These are phyloP conservation scores for Nesidiocoris tenuis DNA, from an alignment of 2,888 invertebrate genomes.

Conservation along the genomic window DNA sequence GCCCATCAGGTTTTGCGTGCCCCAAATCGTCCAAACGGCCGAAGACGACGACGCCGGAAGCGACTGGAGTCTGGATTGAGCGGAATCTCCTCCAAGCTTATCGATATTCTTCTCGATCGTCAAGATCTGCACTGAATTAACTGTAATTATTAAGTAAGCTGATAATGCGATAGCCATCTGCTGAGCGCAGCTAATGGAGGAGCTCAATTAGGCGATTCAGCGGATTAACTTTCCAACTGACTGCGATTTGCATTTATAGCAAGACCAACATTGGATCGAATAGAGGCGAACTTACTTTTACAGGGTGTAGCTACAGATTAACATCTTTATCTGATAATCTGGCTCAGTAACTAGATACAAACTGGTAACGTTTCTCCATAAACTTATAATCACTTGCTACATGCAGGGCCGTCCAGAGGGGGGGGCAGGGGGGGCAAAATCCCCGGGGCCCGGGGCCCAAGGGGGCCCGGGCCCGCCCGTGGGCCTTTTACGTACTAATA, in stretches of 20 bases:
- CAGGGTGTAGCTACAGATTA: no score
- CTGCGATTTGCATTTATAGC: not conserved
- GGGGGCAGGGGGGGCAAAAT: no score
- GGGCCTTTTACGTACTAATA: no score
- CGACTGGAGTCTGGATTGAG: slow-evolving; percentile 46
- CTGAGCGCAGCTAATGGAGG: not conserved
- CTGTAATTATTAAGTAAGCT: not conserved
- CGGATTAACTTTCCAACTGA: not conserved
- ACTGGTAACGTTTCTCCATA: no score
- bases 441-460: no score
- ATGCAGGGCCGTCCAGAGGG: no score
- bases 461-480: no score
- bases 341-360: no score
- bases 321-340: no score
- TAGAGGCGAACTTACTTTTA: no score
- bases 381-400: no score
- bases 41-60: slow-evolving; percentile 44
- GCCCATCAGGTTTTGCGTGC: slow-evolving; percentile 33
- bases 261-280: no score
- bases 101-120: not conserved
- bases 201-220: not conserved
- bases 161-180: not conserved
- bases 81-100: not conserved
- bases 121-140: not conserved
- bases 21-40: slow-evolving; percentile 40